These are phyloP conservation scores for Macquaria australasica DNA, from an alignment of 2,113 vertebrate species.

Conservation along the genomic window DNA sequence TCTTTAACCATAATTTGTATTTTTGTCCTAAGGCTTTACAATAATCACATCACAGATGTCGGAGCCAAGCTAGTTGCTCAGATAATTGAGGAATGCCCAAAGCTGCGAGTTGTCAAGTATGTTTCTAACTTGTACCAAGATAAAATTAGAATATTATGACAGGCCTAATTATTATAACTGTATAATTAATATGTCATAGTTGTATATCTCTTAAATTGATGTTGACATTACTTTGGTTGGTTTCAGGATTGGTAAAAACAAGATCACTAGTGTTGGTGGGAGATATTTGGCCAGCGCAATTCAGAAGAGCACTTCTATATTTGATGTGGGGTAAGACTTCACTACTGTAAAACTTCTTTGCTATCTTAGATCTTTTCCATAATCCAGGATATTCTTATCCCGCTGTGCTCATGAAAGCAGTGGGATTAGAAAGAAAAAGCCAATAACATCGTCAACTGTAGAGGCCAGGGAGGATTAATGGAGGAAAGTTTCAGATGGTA, in stretches of 20 bases:
- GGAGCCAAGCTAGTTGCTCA: constrained; percentile 90
- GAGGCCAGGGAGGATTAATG: neutral
- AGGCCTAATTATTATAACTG: neutral
- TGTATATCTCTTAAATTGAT: neutral
- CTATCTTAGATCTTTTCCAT: neutral
- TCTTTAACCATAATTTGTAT: neutral
- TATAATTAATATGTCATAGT: neutral
- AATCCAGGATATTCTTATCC: neutral
- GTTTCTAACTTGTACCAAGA: constrained; percentile 52
- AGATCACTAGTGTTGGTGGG: constrained; percentile 90
- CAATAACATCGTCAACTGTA: neutral
- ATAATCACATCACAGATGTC: constrained; percentile 92
- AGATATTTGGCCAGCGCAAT: constrained; percentile 88
- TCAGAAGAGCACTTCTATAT: constrained; percentile 90
- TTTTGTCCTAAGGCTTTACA: constrained; percentile 89
- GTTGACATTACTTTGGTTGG: constrained; percentile 8
- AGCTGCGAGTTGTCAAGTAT: constrained; percentile 90
- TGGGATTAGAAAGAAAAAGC: neutral
- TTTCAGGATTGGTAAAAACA: constrained; percentile 93
- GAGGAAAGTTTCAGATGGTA: neutral
- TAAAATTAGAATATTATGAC: neutral
- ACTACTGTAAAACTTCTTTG: neutral
- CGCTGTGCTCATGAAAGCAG: neutral
- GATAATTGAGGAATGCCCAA: constrained; percentile 91
- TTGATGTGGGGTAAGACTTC: constrained; percentile 90